Base-by-base conservation (phyloP, 1,140 invertebrate species). In the Rhopalosiphum maidis region DNA sequence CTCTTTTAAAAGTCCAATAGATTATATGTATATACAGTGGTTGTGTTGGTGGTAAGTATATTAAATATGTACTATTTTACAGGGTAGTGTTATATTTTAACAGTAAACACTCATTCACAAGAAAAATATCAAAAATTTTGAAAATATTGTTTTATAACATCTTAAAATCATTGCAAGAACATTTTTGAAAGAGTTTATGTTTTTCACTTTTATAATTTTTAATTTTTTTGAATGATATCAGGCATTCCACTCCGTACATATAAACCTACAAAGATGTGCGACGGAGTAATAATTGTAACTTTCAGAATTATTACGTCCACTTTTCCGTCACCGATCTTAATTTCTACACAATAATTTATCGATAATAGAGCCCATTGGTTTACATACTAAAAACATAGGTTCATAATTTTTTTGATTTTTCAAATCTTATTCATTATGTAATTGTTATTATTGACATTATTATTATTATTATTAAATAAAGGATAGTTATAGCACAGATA, bases 401-500 rank as follows among this genome's bases (percentile, higher is more conserved):
- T 22, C 43, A 43, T 43, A 11, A 6, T 11, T 46, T n/a, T 86
- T 18, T 46, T 3, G 46, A 46, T 54, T 35, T 54, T 89, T 23
- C n/a, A 22, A 35, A 25, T 35, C 21, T 23, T n/a, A 23, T 25
- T 89, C 48, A 37, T 54, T 5, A 54, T n/a, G 11, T 21, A 21
- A 23, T n/a, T n/a, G 30, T 89, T 37, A 89, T 89, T 88, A 88
- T 48, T 87, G 30, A n/a, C 18, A 87, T 87, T 87, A n/a, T n/a
- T 87, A 88, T 88, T 86, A 51, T 86, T 48, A 87, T 48, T 87
- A 88, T 88, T 87, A 51, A 35, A 51, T 51, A 35, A 88, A 2
- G 41, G 23, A 87, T 6, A 21, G 43, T 87, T 87, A 77, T n/a
- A 68, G 0, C n/a, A 5, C 15, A 35, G 4, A n/a, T 35, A 35